Evolutionary conservation across 1,140 invertebrate genomes (phyloP).

Genomic region (Condylostylus longicornis): DNA sequence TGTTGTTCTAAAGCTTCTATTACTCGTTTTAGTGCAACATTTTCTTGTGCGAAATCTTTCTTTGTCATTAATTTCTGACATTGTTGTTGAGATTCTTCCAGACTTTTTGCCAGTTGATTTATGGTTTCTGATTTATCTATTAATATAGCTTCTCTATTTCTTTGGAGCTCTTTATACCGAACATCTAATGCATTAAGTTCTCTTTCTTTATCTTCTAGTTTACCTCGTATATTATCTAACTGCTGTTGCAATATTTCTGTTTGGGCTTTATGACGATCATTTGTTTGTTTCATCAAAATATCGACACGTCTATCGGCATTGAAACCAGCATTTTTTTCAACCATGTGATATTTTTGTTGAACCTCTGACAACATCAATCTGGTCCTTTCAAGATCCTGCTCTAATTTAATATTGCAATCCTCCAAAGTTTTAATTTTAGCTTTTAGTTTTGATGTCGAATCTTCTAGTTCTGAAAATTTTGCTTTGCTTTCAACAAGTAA

Average conservation of each 20-base stretch:
- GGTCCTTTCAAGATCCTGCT: conserved; percentile 20
- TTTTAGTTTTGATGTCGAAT: conserved; percentile 19
- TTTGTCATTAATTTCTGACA: conserved; percentile 14
- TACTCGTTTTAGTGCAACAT: conserved; percentile 12
- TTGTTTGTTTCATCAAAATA: conserved; percentile 16
- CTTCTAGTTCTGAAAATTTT: conserved; percentile 24
- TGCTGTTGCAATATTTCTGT: conserved; percentile 22
- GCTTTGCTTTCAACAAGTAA: conserved; percentile 33
- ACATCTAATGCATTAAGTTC: conserved; percentile 36
- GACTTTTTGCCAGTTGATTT: conserved; percentile 34
- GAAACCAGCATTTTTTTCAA: conserved; percentile 17
- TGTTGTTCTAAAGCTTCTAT: conserved; percentile 18
- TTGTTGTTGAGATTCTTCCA: conserved; percentile 34
- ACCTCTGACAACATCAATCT: conserved; percentile 18
- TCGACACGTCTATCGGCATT: conserved; percentile 19
- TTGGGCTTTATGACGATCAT: conserved; percentile 23
- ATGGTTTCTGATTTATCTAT: conserved; percentile 39
- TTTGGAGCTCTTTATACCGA: conserved; percentile 36
- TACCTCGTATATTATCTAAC: conserved; percentile 14
- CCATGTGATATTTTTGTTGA: conserved; percentile 25
- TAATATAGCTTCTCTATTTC: conserved; percentile 36
- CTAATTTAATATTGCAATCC: conserved; percentile 16
- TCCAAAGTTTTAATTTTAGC: conserved; percentile 21
- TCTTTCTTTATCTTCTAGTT: conserved; percentile 33
- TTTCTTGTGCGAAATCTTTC: conserved; percentile 15